Percentiles rank a stretch among this genome's conserved stretches.
Conservation (phyloP, 2,888 invertebrate genomes). For the Petrolisthes cinctipes region DNA sequence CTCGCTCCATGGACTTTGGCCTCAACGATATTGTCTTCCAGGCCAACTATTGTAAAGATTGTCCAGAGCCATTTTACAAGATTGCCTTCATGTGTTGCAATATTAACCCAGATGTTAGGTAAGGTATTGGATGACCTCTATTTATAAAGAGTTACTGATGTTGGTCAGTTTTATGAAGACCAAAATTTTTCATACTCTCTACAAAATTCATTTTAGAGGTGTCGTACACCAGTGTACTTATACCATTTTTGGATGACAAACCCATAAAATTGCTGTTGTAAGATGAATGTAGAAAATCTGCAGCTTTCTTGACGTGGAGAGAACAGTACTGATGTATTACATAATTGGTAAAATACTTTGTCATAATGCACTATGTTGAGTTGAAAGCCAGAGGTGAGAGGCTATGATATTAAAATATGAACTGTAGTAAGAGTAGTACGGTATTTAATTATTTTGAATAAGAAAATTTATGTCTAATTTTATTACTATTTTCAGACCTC, state of each 20-base stretch:
- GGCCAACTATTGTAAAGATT: slow-evolving; percentile 85
- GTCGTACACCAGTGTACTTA: too few relatives aligned
- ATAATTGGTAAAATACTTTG: not conserved
- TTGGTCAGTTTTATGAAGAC: too few relatives aligned
- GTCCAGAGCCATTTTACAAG: slow-evolving; percentile 89
- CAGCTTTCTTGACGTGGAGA: too few relatives aligned
- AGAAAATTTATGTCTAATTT: not conserved
- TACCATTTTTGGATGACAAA: too few relatives aligned
- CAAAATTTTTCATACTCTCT: too few relatives aligned
- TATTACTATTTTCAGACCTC: slow-evolving; percentile 76
- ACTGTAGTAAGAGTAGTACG: not conserved
- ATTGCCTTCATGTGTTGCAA: slow-evolving; percentile 92
- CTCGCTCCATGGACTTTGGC: slow-evolving; percentile 91
- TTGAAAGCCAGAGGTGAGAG: not conserved
- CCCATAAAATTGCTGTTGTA: too few relatives aligned
- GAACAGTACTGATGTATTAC: too few relatives aligned
- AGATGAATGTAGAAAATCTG: too few relatives aligned
- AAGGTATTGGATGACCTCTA: slow-evolving; percentile 46
- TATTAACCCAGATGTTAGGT: slow-evolving; percentile 90
- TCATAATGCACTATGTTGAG: not conserved
- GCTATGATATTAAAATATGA: not conserved
- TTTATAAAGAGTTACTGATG: too few relatives aligned
- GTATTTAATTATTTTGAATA: not conserved
- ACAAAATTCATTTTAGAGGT: too few relatives aligned
- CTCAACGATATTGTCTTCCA: slow-evolving; percentile 87